phyloP scores from a whole-genome alignment of 2,797 vertebrate species.

The Lates japonicus region DNA sequence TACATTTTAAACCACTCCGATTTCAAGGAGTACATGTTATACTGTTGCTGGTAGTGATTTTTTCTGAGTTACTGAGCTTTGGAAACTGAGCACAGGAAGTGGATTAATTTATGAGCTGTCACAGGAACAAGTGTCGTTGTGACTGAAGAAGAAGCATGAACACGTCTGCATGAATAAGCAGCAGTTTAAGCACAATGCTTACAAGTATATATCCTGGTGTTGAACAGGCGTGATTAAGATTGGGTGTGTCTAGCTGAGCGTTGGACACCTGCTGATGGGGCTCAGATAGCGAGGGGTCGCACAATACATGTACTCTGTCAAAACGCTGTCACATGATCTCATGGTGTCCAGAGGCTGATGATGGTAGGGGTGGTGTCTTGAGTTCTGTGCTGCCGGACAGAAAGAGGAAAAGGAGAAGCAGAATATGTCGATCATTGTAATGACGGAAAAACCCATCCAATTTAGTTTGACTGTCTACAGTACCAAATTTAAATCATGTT shows the following conservation, averaged over 20 bases:
- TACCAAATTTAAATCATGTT: no score
- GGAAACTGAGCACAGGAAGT: neutral
- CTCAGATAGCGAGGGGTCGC: neutral
- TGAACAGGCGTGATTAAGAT: neutral
- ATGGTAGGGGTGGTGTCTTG: neutral
- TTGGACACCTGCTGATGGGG: slow-evolving; percentile 2
- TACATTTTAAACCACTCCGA: neutral
- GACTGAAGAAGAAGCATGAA: neutral
- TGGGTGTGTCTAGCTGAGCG: neutral
- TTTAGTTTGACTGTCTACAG: no score
- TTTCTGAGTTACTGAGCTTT: neutral
- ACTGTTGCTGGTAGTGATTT: neutral
- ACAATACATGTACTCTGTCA: slow-evolving; percentile 6
- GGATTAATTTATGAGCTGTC: neutral
- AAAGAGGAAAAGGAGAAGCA: neutral
- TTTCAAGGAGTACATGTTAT: neutral
- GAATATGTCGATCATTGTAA: no score
- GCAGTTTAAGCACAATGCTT: neutral
- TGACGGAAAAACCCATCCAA: no score
- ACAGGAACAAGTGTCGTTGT: neutral
- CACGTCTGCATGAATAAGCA: neutral
- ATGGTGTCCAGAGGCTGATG: neutral
- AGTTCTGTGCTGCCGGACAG: neutral
- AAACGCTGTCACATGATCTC: slow-evolving; percentile 16
- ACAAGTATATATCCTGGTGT: neutral